Evolutionary conservation across 2,888 invertebrate species (phyloP), one percentile per base, ranked within the genome.

Genomic region (Orthonevra nobilis): DNA sequence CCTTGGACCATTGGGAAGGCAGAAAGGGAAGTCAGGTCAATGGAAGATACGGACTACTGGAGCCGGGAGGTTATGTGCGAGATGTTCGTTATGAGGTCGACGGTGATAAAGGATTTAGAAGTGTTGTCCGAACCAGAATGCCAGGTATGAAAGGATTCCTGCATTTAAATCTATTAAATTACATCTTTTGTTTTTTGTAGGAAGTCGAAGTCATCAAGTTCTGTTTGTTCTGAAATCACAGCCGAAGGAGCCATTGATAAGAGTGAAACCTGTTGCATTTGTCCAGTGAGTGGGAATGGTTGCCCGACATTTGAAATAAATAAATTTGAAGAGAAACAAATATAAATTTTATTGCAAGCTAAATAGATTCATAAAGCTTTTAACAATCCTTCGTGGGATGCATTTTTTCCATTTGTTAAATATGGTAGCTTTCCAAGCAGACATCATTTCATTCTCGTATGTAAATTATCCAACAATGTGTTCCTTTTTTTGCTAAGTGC

Each of bases 41-140:
- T 20, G 87, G 87, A 6, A 83, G 85, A 20, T 86, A 87, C 83
- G 86, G 85, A 36, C 82, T 87, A 26, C 81, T 87, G 14, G 86
- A 88, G 73, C 86, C 85, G 5, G 85, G 83, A 38, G 88, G 87
- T n/a, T 84, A 84, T 70, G 83, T 87, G 20, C 84, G 86, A 28
- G 85, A 85, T 81, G 86, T 88, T 0, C 85, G 85, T 77, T 87
- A 86, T 72, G 85, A 86, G 81, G 86, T 86, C 6, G 82, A 84
- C 50, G 85, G 85, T 0, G 81, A 85, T 36, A 85, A 82, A 52
- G 86, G 86, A 5, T 86, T 85, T 66, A 83, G 83, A 50, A 85
- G 85, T 58, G 84, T 85, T 6, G 85, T 88, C 12, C 84, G 83
- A 81, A 88, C 85, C 14, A 83, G 85, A 23, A 85, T 83, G 28